phyloP scores from a whole-genome alignment of 2,888 invertebrate species.

The Hirtodrosophila trivittata region DNA sequence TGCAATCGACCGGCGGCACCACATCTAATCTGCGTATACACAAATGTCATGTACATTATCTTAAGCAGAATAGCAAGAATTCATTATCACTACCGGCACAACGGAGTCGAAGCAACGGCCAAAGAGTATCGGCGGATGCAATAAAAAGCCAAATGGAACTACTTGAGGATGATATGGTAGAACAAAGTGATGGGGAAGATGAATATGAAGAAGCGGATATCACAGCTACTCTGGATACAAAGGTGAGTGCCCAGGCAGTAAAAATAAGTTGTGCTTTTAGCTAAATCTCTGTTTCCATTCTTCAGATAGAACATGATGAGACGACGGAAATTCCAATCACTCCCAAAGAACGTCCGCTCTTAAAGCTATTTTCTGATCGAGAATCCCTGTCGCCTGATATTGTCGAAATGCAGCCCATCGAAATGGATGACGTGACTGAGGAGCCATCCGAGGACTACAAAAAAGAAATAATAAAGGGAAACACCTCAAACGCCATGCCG shows the following conservation, averaged over 20 bases:
- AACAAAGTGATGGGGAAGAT: conserved; percentile 34
- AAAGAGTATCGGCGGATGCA: not conserved
- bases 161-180: not conserved
- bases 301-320: conserved; percentile 21
- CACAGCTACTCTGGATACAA: not conserved
- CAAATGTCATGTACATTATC: conserved; percentile 63
- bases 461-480: conserved; percentile 36
- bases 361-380: conserved; percentile 61
- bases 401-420: conserved; percentile 39
- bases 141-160: not conserved
- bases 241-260: not conserved
- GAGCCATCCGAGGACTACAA: conserved; percentile 26
- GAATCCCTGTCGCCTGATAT: conserved; percentile 42
- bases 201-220: conserved; percentile 33
- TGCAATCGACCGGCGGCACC: conserved; percentile 71
- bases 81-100: not conserved
- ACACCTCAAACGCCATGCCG: not conserved
- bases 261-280: too few species aligned
- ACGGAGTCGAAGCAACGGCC: not conserved
- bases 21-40: conserved; percentile 68
- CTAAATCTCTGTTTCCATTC: not conserved
- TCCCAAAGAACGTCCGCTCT: conserved; percentile 41
- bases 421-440: conserved; percentile 38
- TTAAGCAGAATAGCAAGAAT: conserved; percentile 43
- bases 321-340: conserved; percentile 4